Evolutionary conservation across 2,113 vertebrate species (phyloP), one percentile per base, ranked within the genome.

Genomic region (Scartelaos histophorus): DNA sequence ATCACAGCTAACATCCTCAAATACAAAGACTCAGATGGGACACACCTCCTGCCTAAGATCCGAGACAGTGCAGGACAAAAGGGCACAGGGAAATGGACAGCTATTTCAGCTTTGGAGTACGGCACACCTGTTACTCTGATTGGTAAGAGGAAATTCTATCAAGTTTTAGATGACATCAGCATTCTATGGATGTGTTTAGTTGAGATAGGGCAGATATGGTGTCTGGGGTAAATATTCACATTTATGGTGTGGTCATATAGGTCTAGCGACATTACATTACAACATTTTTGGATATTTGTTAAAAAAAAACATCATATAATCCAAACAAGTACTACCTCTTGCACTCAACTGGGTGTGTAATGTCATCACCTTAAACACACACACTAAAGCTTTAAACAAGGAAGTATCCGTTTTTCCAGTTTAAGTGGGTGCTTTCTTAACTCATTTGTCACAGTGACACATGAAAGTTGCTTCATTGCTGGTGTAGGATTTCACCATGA

Each of bases 1-100:
- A 99, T 99, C 91, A 98, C 98, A 0, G 97, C 98, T 34, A 92
- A 94, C 74, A 99, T 99, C 84, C 92, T 99, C 35, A 97, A 97
- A 82, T 98, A 91, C 91, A 90, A 4, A 62, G 97, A 98, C 38
- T 34, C 83, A 0, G 95, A 96, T 10, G 95, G 96, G 51, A 89
- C 88, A 24, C 93, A 94, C 57, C 93, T 99, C 79, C 93, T 99
- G 73, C 96, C 96, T 12, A 96, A 99, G 90, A 99, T 99, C 87
- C 92, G 90, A 43, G 98, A 99, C 91, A 97, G 96, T 0, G 97
- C 97, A 0, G 98, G 98, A 11, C 98, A 99, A 78, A 99, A 99
- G 75, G 98, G 97, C 76, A 99, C 98, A 0, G 98, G 98, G 34
- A 99, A 99, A 90, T 99, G 98, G 98, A 99, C 97, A 0, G 97